These are phyloP conservation scores for Corythornis vintsioides DNA, from an alignment of 2,113 vertebrate species.

Conservation along the genomic window DNA sequence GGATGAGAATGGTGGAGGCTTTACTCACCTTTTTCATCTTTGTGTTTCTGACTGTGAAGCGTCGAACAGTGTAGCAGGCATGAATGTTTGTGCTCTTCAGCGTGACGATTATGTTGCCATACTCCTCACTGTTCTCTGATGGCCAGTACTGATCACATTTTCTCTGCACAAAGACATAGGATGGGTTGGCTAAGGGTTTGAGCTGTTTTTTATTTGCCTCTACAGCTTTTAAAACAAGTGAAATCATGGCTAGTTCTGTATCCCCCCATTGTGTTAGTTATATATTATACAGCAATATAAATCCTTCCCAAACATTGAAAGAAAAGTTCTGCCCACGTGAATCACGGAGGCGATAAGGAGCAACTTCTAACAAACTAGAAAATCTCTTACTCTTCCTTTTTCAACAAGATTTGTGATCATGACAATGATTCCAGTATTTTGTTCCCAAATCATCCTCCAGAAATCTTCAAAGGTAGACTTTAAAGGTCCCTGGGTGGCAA, in stretches of 20 bases:
- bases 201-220: neutral
- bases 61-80: slow-evolving; percentile 94
- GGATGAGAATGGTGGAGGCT: neutral
- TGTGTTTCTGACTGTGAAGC: slow-evolving; percentile 90
- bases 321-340: neutral
- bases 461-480: slow-evolving; percentile 99
- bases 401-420: slow-evolving; percentile 99
- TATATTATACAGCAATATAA: neutral
- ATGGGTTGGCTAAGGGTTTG: neutral
- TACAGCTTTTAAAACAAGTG: neutral
- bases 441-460: slow-evolving; percentile 99
- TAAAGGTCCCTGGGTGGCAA: slow-evolving; percentile 97
- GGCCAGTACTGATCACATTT: slow-evolving; percentile 99
- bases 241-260: neutral
- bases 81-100: slow-evolving; percentile 94
- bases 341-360: neutral
- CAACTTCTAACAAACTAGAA: slow-evolving; percentile 16
- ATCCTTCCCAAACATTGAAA: neutral
- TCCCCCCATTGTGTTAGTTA: neutral
- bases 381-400: slow-evolving; percentile 91
- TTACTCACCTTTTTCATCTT: slow-evolving; percentile 92
- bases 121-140: slow-evolving; percentile 93
- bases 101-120: slow-evolving; percentile 93
- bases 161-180: slow-evolving; percentile 78
- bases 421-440: slow-evolving; percentile 94